phyloP scores from a whole-genome alignment of 2,113 vertebrate species.

The Poeciliopsis occidentalis region DNA sequence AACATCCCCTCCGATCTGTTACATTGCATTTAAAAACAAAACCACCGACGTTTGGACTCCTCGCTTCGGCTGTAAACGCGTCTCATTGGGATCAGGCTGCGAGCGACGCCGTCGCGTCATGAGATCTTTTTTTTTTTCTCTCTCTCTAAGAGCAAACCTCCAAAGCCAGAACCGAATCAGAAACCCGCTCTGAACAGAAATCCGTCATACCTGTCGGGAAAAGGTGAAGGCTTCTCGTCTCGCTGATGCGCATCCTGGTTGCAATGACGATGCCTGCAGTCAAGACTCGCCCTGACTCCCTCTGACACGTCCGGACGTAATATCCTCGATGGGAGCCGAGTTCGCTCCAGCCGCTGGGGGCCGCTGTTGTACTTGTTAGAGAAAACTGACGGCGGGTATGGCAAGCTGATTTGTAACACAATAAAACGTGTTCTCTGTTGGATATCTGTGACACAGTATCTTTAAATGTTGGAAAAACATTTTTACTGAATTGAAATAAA shows the following conservation, averaged over 20 bases:
- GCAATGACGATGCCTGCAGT: conserved; percentile 70
- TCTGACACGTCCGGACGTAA: conserved; percentile 72
- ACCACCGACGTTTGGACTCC: neutral
- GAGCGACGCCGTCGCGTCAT: conserved; percentile 8
- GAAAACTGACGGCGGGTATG: neutral
- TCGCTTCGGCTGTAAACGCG: conserved; percentile 3
- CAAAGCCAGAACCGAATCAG: neutral
- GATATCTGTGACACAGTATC: neutral
- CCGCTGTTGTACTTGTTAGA: neutral
- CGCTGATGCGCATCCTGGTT: conserved; percentile 56
- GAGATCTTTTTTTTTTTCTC: neutral
- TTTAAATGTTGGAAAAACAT: neutral
- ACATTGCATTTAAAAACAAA: neutral
- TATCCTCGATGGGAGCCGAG: neutral
- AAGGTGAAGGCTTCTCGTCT: conserved; percentile 28
- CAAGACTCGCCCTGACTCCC: conserved; percentile 78
- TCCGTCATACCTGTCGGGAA: conserved; percentile 42
- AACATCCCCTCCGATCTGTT: neutral
- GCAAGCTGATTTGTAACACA: too few relatives aligned
- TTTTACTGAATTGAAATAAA: neutral
- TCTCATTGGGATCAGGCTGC: conserved; percentile 13
- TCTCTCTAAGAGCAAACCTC: conserved; percentile 14
- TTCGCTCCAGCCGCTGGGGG: conserved; percentile 15
- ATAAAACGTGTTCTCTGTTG: too few relatives aligned
- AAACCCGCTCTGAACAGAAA: neutral